Evolutionary conservation across 2,797 vertebrate species (phyloP), one percentile per base, ranked within the genome.

Genomic region (Chaunax sp.): DNA sequence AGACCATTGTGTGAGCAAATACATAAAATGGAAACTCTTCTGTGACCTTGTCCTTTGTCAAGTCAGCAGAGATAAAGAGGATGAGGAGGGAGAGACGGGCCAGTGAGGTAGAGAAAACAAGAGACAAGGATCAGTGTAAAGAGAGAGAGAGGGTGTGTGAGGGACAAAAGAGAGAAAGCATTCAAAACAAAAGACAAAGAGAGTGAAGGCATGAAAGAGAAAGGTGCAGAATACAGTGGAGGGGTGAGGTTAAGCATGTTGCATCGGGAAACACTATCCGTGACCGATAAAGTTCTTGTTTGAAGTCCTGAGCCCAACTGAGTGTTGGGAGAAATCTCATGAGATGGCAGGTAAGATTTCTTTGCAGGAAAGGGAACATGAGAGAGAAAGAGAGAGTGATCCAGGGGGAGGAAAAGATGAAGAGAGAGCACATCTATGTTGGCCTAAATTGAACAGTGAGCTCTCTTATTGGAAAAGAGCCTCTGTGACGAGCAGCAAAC

Each of bases 1-100:
- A 65, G 70, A 78, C 68, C 58, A 80, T 46, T 78, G 61, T 49
- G 77, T 85, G 80, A 86, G 77, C 78, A 87, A 89, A 90, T 84
- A 91, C 76, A 84, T 90, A 81, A 88, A 87, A 92, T 87, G 75
- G 72, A 87, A 86, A 87, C 76, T 87, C 81, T 77, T 76, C 63
- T 80, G 79, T 92, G 90, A 93, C 91, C 92, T 93, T 92, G 89
- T 87, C 75, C 65, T 85, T 87, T 93, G 89, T 87, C 80, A 88
- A 86, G 86, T 92, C 91, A 92, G 89, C 87, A 92, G 60, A 80
- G 66, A 87, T 78, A 83, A 79, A 80, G 69, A 64, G 55, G 68
- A 70, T 61, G 82, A 77, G 75, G 69, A 57, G 19, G 40, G 65
- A 57, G 58, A 75, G 72, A 82, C 64, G 81, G 80, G 84, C 79